phyloP scores from a whole-genome alignment of 2,797 vertebrate genomes.

The Acanthopagrus latus region DNA sequence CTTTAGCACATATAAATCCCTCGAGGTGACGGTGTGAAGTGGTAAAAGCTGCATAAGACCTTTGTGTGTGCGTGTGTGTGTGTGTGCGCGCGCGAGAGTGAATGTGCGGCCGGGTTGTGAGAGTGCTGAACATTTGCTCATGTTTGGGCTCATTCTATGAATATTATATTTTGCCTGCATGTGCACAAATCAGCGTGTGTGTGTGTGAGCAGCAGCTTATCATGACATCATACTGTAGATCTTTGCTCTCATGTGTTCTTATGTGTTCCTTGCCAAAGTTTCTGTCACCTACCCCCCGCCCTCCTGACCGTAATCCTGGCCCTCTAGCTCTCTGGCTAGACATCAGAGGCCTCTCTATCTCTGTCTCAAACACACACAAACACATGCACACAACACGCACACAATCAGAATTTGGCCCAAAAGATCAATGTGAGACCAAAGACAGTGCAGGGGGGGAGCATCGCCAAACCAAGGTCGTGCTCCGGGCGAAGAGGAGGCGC shows the following conservation, averaged over 20 bases:
- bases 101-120: constrained; percentile 5
- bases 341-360: constrained; percentile 62
- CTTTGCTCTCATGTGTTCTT: constrained; percentile 23
- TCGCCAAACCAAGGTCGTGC: constrained; percentile 69
- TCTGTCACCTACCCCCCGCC: constrained; percentile 28
- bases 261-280: constrained; percentile 53
- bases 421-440: constrained; percentile 72
- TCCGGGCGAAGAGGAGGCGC: constrained; percentile 62
- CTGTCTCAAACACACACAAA: constrained; percentile 15
- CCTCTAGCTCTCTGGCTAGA: constrained; percentile 65
- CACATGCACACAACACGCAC: constrained; percentile 5
- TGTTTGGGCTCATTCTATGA: constrained; percentile 12
- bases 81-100: not conserved
- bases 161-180: constrained; percentile 1
- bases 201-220: constrained; percentile 12
- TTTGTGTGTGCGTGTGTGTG: constrained; percentile 23
- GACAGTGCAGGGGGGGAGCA: constrained; percentile 44
- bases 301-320: constrained; percentile 53
- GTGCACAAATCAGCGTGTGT: not conserved
- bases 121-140: constrained; percentile 5
- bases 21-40: constrained; percentile 32
- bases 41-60: constrained; percentile 48
- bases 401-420: constrained; percentile 64
- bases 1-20: constrained; percentile 50
- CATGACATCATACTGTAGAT: constrained; percentile 27